phyloP scores from a whole-genome alignment of 1,140 invertebrate genomes.

The Semibalanus balanoides region DNA sequence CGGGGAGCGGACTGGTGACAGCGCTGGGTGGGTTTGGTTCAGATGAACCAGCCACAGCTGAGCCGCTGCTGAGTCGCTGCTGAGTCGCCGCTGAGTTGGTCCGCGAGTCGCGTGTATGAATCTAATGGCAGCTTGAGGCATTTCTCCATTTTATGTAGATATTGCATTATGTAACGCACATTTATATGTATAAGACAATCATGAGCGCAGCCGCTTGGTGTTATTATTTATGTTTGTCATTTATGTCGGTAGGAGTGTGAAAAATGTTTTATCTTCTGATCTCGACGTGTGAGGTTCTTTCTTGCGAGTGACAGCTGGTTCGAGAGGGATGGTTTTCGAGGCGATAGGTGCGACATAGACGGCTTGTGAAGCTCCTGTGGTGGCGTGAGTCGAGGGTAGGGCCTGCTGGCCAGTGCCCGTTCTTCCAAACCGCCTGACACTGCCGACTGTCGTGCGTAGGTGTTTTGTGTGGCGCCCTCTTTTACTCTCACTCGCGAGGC shows the following conservation, averaged over 20 bases:
- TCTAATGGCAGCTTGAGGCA: neutral
- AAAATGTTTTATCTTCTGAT: constrained; percentile 1
- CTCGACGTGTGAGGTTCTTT: neutral
- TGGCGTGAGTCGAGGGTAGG: neutral
- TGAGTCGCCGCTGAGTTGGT: neutral
- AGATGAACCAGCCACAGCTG: too few relatives aligned
- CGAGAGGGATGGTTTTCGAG: too few relatives aligned
- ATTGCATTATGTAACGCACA: neutral
- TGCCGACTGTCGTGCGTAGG: neutral
- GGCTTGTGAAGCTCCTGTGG: neutral
- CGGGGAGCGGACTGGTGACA: neutral
- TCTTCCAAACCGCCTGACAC: neutral
- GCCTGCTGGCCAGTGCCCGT: neutral
- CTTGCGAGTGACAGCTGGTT: neutral
- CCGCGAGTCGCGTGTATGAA: neutral
- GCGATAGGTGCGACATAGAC: neutral
- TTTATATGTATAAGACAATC: neutral
- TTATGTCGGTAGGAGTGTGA: neutral
- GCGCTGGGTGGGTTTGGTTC: too few relatives aligned
- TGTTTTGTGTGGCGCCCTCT: too few relatives aligned
- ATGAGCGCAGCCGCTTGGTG: neutral
- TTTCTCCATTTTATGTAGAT: neutral
- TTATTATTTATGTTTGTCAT: neutral
- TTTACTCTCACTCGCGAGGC: too few relatives aligned
- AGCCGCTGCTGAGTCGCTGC: too few relatives aligned